Conservation (phyloP, 2,113 vertebrate species). For the Rhegmatorhina hoffmannsi region DNA sequence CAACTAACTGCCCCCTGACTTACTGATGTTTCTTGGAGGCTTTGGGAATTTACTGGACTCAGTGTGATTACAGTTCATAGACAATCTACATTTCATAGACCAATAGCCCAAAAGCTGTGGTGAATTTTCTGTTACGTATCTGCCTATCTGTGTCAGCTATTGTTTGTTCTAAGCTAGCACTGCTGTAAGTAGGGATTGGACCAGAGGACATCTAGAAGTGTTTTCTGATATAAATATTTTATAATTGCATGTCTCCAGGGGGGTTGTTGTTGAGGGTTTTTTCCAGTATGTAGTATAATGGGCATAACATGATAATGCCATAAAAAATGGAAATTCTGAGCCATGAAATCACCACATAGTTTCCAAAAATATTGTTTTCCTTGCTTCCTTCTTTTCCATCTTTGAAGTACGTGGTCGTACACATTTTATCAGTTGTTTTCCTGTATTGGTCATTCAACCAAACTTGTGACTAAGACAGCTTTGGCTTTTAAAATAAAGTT, state of each 20-base stretch:
- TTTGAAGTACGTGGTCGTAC: neutral
- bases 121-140: neutral
- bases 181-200: neutral
- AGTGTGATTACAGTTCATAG: neutral
- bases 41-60: neutral
- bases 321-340: conserved; percentile 53
- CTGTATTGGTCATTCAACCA: neutral
- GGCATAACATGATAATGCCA: neutral
- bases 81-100: neutral
- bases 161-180: neutral
- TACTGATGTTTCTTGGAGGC: neutral
- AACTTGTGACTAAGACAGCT: neutral
- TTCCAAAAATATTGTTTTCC: neutral
- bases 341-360: neutral
- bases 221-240: conserved; percentile 1
- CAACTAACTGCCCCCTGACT: neutral
- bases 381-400: neutral
- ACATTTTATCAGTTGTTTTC: neutral
- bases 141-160: neutral
- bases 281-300: neutral
- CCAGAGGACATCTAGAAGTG: neutral
- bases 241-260: neutral
- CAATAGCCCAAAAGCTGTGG: neutral
- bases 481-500: conserved; percentile 19
- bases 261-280: neutral